A percentile compares a stretch with the other conserved stretches of the same genome.
Evolutionary conservation across 2,888 invertebrate genomes (phyloP).

Genomic region (Pteria penguin): DNA sequence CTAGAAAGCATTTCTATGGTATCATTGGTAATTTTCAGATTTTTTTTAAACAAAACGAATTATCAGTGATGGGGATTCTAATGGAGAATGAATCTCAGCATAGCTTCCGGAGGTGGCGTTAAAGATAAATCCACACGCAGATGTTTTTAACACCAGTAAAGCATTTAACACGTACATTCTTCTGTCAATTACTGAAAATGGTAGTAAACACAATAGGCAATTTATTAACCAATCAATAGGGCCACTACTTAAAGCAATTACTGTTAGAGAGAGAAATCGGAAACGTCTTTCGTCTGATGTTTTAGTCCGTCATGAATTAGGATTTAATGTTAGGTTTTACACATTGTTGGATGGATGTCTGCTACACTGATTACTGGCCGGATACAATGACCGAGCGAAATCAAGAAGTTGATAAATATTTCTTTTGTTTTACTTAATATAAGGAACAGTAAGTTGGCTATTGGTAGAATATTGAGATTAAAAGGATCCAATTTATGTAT

Average conservation of each 20-base stretch:
- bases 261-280: not conserved
- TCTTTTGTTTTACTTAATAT: too few relatives aligned
- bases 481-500: too few relatives aligned
- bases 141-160: conserved; percentile 37
- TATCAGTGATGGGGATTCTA: conserved; percentile 16
- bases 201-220: conserved; percentile 18
- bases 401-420: too few relatives aligned
- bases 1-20: not conserved
- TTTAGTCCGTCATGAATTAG: conserved; percentile 1
- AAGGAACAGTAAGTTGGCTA: too few relatives aligned
- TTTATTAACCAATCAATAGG: conserved; percentile 18
- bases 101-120: conserved; percentile 30
- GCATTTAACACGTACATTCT: conserved; percentile 24
- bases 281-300: conserved; percentile 14
- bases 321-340: not conserved
- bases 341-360: not conserved
- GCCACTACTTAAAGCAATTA: conserved; percentile 10
- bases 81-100: conserved; percentile 28
- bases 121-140: conserved; percentile 34
- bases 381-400: too few relatives aligned
- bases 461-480: too few relatives aligned
- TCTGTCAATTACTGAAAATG: conserved; percentile 15
- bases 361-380: too few relatives aligned
- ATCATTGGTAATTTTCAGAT: not conserved
- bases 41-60: not conserved